Conservation (phyloP, 2,113 vertebrate genomes). For the Isurus oxyrinchus region DNA sequence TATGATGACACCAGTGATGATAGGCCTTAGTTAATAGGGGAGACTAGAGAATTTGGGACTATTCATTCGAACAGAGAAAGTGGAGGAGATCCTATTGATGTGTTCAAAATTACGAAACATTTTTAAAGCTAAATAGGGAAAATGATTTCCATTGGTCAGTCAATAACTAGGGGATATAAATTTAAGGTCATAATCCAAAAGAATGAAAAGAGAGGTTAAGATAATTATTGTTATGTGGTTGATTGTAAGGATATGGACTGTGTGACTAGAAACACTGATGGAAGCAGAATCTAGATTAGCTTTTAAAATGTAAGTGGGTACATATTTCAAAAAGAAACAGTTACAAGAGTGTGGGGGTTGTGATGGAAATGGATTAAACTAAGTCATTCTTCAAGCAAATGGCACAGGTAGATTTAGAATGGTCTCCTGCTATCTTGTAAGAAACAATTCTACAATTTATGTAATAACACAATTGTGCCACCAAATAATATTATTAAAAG, state of each 20-base stretch:
- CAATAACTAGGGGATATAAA: no score
- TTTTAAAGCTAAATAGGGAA: background rate
- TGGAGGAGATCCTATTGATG: background rate
- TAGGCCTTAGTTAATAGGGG: background rate
- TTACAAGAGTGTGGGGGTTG: background rate
- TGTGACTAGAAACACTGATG: background rate
- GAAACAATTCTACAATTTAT: background rate
- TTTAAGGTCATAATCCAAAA: background rate
- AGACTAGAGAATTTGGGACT: background rate
- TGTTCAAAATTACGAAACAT: background rate
- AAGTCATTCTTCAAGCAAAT: background rate
- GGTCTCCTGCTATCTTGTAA: background rate
- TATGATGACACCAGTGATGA: background rate
- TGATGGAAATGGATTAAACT: background rate
- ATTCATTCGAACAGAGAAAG: background rate
- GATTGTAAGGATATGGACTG: background rate
- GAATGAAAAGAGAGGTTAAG: background rate
- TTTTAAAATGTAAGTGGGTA: background rate
- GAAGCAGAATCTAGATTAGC: background rate
- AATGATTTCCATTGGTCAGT: background rate
- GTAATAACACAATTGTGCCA: background rate
- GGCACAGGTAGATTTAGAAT: background rate
- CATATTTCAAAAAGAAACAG: background rate
- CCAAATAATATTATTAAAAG: background rate
- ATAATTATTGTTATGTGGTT: background rate